These are phyloP conservation scores for Mohoua ochrocephala DNA, from an alignment of 2,113 vertebrate species.

Conservation along the genomic window DNA sequence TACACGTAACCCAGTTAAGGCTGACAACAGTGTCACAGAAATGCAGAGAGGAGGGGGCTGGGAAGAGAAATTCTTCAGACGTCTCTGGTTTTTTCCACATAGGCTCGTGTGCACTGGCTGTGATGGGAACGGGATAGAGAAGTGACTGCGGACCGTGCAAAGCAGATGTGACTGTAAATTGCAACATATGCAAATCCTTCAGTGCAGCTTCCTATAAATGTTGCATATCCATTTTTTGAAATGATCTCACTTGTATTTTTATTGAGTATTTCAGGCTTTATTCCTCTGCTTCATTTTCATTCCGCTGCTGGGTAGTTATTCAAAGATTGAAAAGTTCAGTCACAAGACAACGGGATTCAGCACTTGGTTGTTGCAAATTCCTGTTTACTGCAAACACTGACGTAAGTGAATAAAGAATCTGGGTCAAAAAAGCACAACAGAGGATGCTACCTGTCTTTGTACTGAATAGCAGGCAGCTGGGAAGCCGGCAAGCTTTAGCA, in stretches of 20 bases:
- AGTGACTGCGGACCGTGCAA: background rate
- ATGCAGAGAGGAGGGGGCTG: background rate
- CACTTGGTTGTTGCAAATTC: background rate
- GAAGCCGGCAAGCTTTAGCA: constrained; percentile 8
- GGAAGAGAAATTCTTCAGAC: background rate
- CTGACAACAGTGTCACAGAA: background rate
- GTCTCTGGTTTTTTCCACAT: background rate
- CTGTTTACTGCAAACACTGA: constrained; percentile 14
- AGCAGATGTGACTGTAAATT: background rate
- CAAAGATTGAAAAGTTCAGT: background rate
- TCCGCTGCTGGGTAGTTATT: background rate
- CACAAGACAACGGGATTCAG: background rate
- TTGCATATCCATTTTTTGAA: background rate
- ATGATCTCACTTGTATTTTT: background rate
- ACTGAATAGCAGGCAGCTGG: background rate
- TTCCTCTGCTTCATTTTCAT: background rate
- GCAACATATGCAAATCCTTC: background rate
- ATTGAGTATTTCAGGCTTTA: background rate
- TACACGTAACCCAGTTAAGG: background rate
- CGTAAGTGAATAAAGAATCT: background rate
- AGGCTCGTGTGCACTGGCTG: background rate
- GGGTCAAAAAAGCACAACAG: constrained; percentile 9
- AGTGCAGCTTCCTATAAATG: background rate
- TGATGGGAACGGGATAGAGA: background rate
- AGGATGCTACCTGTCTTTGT: constrained; percentile 41